phyloP scores from a whole-genome alignment of 2,888 invertebrate species.

The Leptarthrus brevirostris region DNA sequence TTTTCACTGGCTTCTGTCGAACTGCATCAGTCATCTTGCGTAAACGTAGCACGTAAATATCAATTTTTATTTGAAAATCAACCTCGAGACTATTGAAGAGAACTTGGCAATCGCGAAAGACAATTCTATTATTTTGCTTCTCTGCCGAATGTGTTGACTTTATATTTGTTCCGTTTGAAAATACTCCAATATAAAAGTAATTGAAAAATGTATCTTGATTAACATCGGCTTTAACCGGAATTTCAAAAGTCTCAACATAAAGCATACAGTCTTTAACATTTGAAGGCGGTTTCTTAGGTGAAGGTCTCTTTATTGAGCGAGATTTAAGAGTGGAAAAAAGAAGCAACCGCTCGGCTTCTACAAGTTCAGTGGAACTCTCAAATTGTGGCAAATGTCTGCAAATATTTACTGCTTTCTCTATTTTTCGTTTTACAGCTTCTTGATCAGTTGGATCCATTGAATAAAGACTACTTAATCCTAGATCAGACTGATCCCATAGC shows the following conservation, averaged over 20 bases:
- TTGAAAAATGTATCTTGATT: conserved; percentile 65
- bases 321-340: conserved; percentile 63
- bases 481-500: conserved; percentile 29
- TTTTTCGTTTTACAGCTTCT: conserved; percentile 62
- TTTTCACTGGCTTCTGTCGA: conserved; percentile 1
- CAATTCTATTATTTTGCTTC: conserved; percentile 59
- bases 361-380: conserved; percentile 67
- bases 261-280: conserved; percentile 42
- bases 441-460: conserved; percentile 48
- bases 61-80: conserved; percentile 66
- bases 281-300: conserved; percentile 11
- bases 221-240: conserved; percentile 61
- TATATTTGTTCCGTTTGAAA: conserved; percentile 62
- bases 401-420: conserved; percentile 67
- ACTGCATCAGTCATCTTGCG: conserved; percentile 59
- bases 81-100: conserved; percentile 63
- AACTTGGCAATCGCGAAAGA: conserved; percentile 63
- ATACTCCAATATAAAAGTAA: conserved; percentile 65
- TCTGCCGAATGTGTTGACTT: conserved; percentile 65
- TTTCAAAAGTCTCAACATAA: conserved; percentile 56
- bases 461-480: conserved; percentile 28
- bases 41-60: conserved; percentile 68
- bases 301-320: conserved; percentile 3
- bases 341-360: conserved; percentile 69
- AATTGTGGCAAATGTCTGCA: conserved; percentile 68